Evolutionary conservation across 1,140 invertebrate genomes (phyloP).

Genomic region (Melitaea cinxia): DNA sequence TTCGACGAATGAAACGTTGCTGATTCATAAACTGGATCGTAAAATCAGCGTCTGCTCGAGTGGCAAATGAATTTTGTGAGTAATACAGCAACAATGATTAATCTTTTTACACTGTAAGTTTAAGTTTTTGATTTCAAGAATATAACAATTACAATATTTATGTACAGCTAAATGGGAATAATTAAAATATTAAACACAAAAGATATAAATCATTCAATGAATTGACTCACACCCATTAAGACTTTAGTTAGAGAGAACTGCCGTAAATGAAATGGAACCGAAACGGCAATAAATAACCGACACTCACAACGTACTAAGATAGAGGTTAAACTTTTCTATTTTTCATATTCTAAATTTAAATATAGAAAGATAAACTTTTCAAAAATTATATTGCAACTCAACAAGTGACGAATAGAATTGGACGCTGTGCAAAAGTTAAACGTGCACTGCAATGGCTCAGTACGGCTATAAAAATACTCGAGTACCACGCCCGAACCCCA

Average conservation of each 20-base stretch:
- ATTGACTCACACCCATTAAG: slow-evolving; percentile 55
- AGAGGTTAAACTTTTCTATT: slow-evolving; percentile 23
- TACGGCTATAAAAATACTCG: slow-evolving; percentile 63
- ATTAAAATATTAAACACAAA: slow-evolving; percentile 34
- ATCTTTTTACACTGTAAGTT: slow-evolving; percentile 5
- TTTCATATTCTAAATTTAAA: neutral
- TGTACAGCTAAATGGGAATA: slow-evolving; percentile 6
- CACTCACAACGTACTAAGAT: slow-evolving; percentile 20
- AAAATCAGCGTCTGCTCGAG: slow-evolving; percentile 50
- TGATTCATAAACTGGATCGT: slow-evolving; percentile 57
- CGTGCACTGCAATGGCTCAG: slow-evolving; percentile 52
- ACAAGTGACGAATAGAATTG: slow-evolving; percentile 41
- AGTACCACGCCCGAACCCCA: slow-evolving; percentile 47
- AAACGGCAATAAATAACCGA: slow-evolving; percentile 57
- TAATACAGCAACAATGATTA: slow-evolving; percentile 9
- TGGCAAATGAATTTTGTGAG: slow-evolving; percentile 43
- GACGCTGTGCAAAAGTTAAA: slow-evolving; percentile 50
- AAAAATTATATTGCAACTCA: slow-evolving; percentile 26
- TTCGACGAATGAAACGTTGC: slow-evolving; percentile 53
- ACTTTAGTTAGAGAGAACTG: slow-evolving; percentile 44
- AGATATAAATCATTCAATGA: slow-evolving; percentile 59
- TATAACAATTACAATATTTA: neutral
- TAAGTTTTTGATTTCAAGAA: slow-evolving; percentile 13
- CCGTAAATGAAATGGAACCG: slow-evolving; percentile 56
- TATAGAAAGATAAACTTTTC: slow-evolving; percentile 13